Evolutionary conservation across 1,140 invertebrate species (phyloP), one percentile per base, ranked within the genome.

Genomic region (Gryon sp.): DNA sequence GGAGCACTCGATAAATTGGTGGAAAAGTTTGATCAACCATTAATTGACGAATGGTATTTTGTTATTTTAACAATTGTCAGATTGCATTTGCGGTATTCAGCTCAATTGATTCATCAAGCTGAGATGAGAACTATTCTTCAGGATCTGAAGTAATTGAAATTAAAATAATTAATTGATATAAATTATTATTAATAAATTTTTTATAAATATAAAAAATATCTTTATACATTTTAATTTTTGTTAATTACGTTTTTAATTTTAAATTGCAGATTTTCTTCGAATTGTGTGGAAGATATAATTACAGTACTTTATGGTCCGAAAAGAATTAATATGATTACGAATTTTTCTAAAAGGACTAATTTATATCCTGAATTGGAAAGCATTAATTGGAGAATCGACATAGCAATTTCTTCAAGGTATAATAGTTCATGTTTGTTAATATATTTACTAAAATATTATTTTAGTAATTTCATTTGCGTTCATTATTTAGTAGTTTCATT

Each of bases 371-470:
- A 75, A 34, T 60, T 88, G 36, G 60, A 79, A 52, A 81, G 80
- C 0, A 87, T 86, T 34, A 84, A 82, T 63, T 88, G 87, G 87
- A 78, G 80, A 15, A 60, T 88, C 16, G 84, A 88, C 69, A 82
- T 88, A 19, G 82, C 79, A 32, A 85, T 88, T 76, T 83, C 86
- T 24, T 87, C 87, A 5, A 88, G 81, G 87, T 88, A 84, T 12
- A 38, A 19, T 11, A 16, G 45, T 18, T 36, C 38, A 26, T 45
- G 20, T 34, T 34, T 59, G 7, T 4, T 41, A 15, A 52, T 18
- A 38, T 22, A 41, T 22, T 11, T 18, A 11, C 19, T n/a, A n/a
- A n/a, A n/a, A n/a, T n/a, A n/a, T n/a, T n/a, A n/a, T n/a, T n/a
- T n/a, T n/a, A n/a, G n/a, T n/a, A n/a, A n/a, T n/a, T n/a, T n/a